Conservation (phyloP, 2,888 invertebrate species). For the Anaspis maculata region DNA sequence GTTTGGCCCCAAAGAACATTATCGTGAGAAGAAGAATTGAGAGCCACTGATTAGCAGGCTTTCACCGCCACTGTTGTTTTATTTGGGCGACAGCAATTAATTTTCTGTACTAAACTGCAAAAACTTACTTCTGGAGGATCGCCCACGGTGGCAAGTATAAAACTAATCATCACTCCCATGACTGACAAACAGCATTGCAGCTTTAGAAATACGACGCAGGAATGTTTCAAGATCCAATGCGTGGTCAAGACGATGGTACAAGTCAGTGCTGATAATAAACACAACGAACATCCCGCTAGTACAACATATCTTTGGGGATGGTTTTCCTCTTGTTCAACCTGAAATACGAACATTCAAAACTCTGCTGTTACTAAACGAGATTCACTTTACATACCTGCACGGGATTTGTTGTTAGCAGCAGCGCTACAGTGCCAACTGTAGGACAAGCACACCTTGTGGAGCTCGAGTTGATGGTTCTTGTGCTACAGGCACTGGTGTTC, state of each 20-base stretch:
- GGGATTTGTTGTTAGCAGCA: constrained; percentile 50
- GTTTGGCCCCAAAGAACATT: no score
- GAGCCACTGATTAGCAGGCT: no score
- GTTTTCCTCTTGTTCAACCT: constrained; percentile 20
- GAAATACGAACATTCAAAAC: constrained; percentile 9
- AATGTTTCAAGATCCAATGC: constrained; percentile 45
- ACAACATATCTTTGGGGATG: constrained; percentile 38
- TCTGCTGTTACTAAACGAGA: not conserved
- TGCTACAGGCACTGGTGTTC: constrained; percentile 53
- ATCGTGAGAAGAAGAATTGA: no score
- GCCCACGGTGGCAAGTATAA: constrained; percentile 44
- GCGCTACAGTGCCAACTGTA: constrained; percentile 54
- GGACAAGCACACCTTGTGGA: constrained; percentile 54
- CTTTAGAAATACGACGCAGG: constrained; percentile 56
- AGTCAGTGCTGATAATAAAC: constrained; percentile 44
- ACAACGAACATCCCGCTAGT: constrained; percentile 47
- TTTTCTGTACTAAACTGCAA: no score
- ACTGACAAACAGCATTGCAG: constrained; percentile 61
- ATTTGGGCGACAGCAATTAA: no score
- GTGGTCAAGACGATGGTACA: constrained; percentile 44
- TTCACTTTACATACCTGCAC: constrained; percentile 35
- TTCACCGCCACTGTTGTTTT: no score
- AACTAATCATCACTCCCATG: constrained; percentile 61
- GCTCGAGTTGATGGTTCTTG: constrained; percentile 43
- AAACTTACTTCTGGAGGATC: constrained; percentile 45